Evolutionary conservation across 37 sponge, comb jelly and placozoan species (phyloP).

Genomic region (Spongia lamella): DNA sequence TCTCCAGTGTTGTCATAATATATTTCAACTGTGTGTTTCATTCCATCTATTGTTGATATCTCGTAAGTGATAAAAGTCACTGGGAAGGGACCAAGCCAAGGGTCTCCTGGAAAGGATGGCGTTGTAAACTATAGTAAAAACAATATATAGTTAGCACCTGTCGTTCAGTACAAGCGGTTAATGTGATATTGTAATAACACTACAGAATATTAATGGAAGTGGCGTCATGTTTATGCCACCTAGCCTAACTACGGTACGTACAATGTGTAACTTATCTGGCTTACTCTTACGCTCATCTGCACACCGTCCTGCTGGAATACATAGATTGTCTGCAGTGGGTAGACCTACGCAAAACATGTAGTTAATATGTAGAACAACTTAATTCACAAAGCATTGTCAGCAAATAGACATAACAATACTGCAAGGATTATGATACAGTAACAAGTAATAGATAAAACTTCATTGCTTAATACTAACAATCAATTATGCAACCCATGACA

Average conservation of each 20-base stretch:
- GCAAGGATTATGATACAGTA: too few relatives aligned
- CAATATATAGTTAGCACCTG: neutral
- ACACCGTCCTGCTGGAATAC: constrained; percentile 54
- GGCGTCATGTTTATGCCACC: too few relatives aligned
- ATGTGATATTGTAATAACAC: too few relatives aligned
- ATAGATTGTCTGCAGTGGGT: constrained; percentile 70
- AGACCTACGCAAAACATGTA: constrained; percentile 34
- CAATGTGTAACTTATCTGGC: neutral
- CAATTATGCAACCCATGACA: too few relatives aligned
- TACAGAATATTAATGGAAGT: too few relatives aligned
- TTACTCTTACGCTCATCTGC: constrained; percentile 46
- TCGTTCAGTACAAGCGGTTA: too few relatives aligned
- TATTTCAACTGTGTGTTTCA: constrained; percentile 49
- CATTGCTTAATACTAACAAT: too few relatives aligned
- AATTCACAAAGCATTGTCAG: too few relatives aligned
- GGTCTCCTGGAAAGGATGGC: constrained; percentile 24
- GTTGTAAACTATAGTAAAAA: constrained; percentile 46
- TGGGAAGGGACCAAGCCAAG: constrained; percentile 27
- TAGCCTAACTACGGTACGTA: too few relatives aligned
- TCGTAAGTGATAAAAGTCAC: constrained; percentile 50
- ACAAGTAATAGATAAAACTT: too few relatives aligned
- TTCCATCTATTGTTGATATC: constrained; percentile 38
- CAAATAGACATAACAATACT: too few relatives aligned
- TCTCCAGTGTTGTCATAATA: constrained; percentile 81
- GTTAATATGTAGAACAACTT: too few relatives aligned